phyloP scores from a whole-genome alignment of 92 coral and sea anemone species.

The Palythoa grandiflora region DNA sequence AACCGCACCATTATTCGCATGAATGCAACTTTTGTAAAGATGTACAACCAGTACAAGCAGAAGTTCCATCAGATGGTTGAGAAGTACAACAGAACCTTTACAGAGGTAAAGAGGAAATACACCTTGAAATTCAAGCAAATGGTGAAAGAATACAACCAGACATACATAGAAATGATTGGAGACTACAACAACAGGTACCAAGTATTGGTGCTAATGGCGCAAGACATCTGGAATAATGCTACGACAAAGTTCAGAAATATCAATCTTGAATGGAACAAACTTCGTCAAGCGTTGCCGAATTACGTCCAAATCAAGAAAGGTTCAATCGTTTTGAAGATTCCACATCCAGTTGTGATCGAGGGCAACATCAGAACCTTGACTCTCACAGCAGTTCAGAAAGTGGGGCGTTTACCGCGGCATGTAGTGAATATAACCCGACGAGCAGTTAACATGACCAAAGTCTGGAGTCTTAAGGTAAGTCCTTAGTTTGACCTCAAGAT shows the following conservation, averaged over 20 bases:
- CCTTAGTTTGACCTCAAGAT: not conserved
- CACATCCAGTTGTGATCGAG: constrained; percentile 69
- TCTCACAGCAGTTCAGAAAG: constrained; percentile 62
- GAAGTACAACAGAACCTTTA: constrained; percentile 28
- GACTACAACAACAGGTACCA: not conserved
- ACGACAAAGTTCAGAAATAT: constrained; percentile 38
- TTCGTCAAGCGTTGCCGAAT: constrained; percentile 65
- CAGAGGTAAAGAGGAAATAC: not conserved
- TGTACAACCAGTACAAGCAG: not conserved
- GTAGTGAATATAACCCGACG: constrained; percentile 70
- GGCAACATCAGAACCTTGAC: constrained; percentile 67
- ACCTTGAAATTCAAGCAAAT: constrained; percentile 5
- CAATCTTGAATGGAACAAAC: constrained; percentile 8
- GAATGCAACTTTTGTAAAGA: constrained; percentile 47
- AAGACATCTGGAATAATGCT: not conserved
- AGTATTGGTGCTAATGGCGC: not conserved
- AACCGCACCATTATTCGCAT: constrained; percentile 57
- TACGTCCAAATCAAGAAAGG: constrained; percentile 76
- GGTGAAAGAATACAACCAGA: constrained; percentile 25
- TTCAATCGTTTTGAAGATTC: constrained; percentile 67
- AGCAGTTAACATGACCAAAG: constrained; percentile 69
- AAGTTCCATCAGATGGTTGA: constrained; percentile 3
- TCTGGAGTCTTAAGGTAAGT: constrained; percentile 19
- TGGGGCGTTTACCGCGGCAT: constrained; percentile 56
- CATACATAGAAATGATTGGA: not conserved